A percentile compares a stretch with the other conserved stretches of the same genome.
phyloP scores from a whole-genome alignment of 2,113 vertebrate genomes.

The Brachyhypopomus occidentalis region DNA sequence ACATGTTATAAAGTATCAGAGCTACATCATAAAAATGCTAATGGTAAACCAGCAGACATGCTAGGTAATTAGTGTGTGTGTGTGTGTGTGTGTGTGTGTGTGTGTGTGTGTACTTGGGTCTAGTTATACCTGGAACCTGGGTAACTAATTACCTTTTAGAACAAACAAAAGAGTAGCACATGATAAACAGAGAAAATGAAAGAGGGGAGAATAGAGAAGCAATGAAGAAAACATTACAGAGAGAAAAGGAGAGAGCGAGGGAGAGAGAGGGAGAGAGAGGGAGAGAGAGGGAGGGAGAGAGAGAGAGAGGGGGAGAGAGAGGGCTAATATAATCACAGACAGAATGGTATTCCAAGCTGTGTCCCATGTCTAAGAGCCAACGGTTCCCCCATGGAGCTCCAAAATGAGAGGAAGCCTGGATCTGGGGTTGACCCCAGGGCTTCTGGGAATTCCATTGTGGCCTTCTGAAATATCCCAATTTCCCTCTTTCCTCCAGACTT shows the following conservation, averaged over 20 bases:
- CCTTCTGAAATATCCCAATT: constrained; percentile 5
- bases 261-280: constrained; percentile 5
- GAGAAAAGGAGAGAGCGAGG: not conserved
- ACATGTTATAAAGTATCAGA: not conserved
- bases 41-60: not conserved
- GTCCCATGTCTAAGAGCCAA: constrained; percentile 33
- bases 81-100: not conserved
- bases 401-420: constrained; percentile 50
- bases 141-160: not conserved
- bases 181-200: not conserved
- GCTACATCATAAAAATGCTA: not conserved
- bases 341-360: constrained; percentile 22
- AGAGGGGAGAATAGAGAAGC: not conserved
- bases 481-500: constrained; percentile 16
- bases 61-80: not conserved
- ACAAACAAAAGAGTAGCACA: constrained; percentile 14
- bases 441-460: constrained; percentile 49
- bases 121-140: not conserved
- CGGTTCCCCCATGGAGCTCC: constrained; percentile 28
- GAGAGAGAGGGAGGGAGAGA: constrained; percentile 10
- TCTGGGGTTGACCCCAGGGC: not conserved
- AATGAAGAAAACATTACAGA: constrained; percentile 13
- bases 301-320: not conserved
- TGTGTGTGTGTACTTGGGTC: too few species aligned
- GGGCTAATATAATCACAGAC: constrained; percentile 4